A percentile compares a stretch with the other conserved stretches of the same genome.
These are phyloP conservation scores for Rhineura floridana DNA, from an alignment of 2,113 vertebrate species.

Conservation along the genomic window DNA sequence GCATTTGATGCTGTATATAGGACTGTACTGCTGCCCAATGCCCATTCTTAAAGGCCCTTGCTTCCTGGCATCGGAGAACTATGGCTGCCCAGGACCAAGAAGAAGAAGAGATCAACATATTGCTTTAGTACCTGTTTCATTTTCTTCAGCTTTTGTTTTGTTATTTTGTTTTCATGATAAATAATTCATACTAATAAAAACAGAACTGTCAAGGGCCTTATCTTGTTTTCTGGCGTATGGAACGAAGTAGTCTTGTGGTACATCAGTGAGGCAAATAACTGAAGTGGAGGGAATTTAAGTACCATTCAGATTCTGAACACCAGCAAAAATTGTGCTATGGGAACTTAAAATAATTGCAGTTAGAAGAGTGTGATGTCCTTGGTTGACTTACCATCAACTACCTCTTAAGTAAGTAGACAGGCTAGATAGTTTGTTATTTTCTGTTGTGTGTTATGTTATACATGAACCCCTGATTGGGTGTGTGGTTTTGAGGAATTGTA, in stretches of 20 bases:
- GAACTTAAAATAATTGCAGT: background rate
- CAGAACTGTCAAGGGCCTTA: background rate
- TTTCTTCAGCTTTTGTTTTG: background rate
- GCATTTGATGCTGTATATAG: background rate
- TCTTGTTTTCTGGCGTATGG: background rate
- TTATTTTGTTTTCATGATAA: background rate
- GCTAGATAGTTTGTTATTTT: no score
- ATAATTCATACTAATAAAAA: conserved; percentile 6
- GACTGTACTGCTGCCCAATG: background rate
- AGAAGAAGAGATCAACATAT: background rate
- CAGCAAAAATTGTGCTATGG: background rate
- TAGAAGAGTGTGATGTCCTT: background rate
- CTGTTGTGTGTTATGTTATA: no score
- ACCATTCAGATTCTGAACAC: background rate
- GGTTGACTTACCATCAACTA: no score
- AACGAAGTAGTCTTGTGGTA: background rate
- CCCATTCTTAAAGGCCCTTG: background rate
- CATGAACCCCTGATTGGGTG: no score
- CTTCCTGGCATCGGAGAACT: background rate
- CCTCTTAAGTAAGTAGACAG: no score
- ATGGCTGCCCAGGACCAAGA: background rate
- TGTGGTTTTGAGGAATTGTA: no score
- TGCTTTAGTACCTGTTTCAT: background rate
- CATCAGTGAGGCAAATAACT: conserved; percentile 33
- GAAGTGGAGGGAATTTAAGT: conserved; percentile 10